Base-by-base conservation (phyloP, 2,113 vertebrate genomes). In the Phylloscopus trochiloides region DNA sequence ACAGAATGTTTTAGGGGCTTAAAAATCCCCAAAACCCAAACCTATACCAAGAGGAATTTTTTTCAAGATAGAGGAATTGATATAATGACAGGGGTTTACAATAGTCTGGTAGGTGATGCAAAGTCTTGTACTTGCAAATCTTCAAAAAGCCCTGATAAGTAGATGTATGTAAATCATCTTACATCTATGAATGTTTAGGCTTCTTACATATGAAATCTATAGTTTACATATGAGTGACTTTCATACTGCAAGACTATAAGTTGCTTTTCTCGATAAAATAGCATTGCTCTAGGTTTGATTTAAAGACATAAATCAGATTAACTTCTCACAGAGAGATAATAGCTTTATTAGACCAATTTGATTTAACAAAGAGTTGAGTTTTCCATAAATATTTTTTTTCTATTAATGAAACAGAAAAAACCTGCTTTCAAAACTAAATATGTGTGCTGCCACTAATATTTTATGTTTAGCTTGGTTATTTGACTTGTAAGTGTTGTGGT, bases 91-190 rank as follows among this genome's bases (percentile, higher is more conserved):
- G 14, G 6, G 4, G 22, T 22, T 48, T 80, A 14, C 40, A 51
- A 26, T 3, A 79, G 16, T 50, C 16, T 57, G 12, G 5, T 57
- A 62, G n/a, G 48, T n/a, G 17, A 73, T 51, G 6, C 34, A 59
- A 47, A 40, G 4, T 29, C 50, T 14, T 32, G 4, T 15, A 83
- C 2, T 34, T 72, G 9, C 2, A 68, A 68, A 75, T 61, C 5
- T 42, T 67, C 3, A 59, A 70, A 62, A 34, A 71, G 4, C 31
- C 0, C 0, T 47, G 34, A 58, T 67, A 38, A 7, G 29, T 4
- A 82, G 48, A 42, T 7, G 7, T 42, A 40, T 45, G 21, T 65
- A 82, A 81, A 74, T 70, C 9, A 26, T 47, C 6, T 57, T 55
- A 48, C 19, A 4, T 32, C n/a, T 83, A 4, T 31, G 31, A 68